These are phyloP conservation scores for Eriocheir sinensis DNA, from an alignment of 1,140 invertebrate species.

Conservation along the genomic window DNA sequence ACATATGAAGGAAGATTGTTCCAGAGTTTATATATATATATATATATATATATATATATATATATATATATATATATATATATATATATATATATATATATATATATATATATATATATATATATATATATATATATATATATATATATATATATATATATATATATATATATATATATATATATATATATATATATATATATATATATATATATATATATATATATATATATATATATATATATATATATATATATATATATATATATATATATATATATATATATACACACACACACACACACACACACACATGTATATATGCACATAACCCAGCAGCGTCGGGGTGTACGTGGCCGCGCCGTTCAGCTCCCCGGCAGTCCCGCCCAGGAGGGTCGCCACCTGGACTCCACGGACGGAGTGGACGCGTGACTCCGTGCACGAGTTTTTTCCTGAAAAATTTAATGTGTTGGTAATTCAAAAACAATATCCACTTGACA, in stretches of 20 bases:
- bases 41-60: slow-evolving; percentile 57
- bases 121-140: slow-evolving; percentile 56
- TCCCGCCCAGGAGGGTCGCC: not conserved
- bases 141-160: slow-evolving; percentile 54
- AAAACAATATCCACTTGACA: not conserved
- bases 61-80: slow-evolving; percentile 54
- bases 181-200: slow-evolving; percentile 16
- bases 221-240: slow-evolving; percentile 29
- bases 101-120: slow-evolving; percentile 49
- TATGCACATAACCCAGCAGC: not conserved
- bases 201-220: slow-evolving; percentile 32
- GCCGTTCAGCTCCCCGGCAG: not conserved
- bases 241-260: not conserved
- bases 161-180: slow-evolving; percentile 35
- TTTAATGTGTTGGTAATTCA: not conserved
- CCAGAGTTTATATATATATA: slow-evolving; percentile 30
- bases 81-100: slow-evolving; percentile 55
- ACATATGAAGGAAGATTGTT: no score
- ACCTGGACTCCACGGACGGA: not conserved
- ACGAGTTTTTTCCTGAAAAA: not conserved
- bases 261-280: not conserved
- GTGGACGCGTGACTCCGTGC: not conserved
- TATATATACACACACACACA: not conserved
- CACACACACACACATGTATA: not conserved
- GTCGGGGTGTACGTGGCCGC: no score